Base-by-base conservation (phyloP, 1,140 invertebrate genomes). In the Vanessa tameamea region DNA sequence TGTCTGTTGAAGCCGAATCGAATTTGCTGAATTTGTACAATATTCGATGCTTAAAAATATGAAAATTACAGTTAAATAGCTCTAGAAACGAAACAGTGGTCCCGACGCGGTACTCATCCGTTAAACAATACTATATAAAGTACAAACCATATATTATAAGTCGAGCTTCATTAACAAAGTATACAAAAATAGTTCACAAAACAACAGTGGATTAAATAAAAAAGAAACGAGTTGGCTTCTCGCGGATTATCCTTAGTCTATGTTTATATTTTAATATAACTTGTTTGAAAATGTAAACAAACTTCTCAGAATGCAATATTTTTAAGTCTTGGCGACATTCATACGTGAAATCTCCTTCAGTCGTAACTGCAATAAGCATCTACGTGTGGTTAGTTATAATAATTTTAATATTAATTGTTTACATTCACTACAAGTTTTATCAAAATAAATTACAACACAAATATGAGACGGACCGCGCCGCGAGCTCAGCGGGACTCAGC, bases 51-150 rank as follows among this genome's bases (percentile, higher is more conserved):
- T 69, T 65, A 74, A 51, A 23, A 68, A 69, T 59, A 64, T 23
- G 51, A 47, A 69, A 72, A 57, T 53, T 57, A 57, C 23, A 64
- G 67, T 47, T 47, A 53, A 67, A 61, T 53, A 65, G 63, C 59
- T 72, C 55, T 69, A 63, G 72, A 74, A 75, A 78, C 68, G 69
- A 72, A 69, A 72, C 23, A 61, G 57, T 77, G 78, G 78, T 79
- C 78, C 77, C 78, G 72, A 79, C 72, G 69, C 72, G 72, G 78
- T 59, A 73, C 67, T 64, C 72, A 37, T 50, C 37, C 55, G 47
- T 47, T 48, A 70, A 47, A 63, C 47, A 70, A 70, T 20, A 31
- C 6, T 31, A 61, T 37, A 61, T 61, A 61, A 61, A 61, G 57
- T 61, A 61, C 23, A 37, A 59, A 61, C 31, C 23, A 61, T 61